Percentiles rank a stretch among this genome's conserved stretches.
Evolutionary conservation across 2,113 vertebrate genomes (phyloP).

Genomic region (Oryzias melastigma): DNA sequence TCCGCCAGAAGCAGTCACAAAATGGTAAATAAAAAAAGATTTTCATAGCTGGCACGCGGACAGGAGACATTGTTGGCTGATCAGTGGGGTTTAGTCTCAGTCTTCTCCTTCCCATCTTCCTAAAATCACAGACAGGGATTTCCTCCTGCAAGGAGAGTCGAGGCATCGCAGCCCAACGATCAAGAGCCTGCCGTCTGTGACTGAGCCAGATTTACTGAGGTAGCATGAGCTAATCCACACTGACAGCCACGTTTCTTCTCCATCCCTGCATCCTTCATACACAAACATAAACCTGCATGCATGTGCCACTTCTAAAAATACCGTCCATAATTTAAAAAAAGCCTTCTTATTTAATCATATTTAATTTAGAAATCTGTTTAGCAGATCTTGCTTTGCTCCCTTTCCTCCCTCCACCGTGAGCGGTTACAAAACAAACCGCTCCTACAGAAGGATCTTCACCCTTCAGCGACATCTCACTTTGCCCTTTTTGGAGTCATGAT

Average conservation of each 20-base stretch:
- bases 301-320: conserved; percentile 15
- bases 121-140: conserved; percentile 75
- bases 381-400: neutral
- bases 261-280: conserved; percentile 47
- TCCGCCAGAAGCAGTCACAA: conserved; percentile 37
- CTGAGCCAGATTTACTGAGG: conserved; percentile 72
- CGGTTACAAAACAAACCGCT: conserved; percentile 19
- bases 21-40: conserved; percentile 47
- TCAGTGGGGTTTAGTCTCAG: conserved; percentile 49
- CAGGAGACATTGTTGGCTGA: conserved; percentile 64
- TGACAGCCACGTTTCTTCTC: conserved; percentile 67
- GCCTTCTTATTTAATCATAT: neutral
- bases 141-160: conserved; percentile 75
- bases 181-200: conserved; percentile 78
- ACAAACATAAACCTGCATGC: conserved; percentile 38
- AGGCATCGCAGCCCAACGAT: conserved; percentile 79
- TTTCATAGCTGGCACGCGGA: conserved; percentile 36
- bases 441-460: conserved; percentile 27
- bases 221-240: conserved; percentile 76
- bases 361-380: neutral
- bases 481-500: conserved; percentile 60
- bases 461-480: conserved; percentile 50
- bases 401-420: neutral
- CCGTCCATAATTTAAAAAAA: conserved; percentile 35
- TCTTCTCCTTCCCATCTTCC: conserved; percentile 60